Base-by-base conservation (phyloP, 2,113 vertebrate genomes). In the Poeciliopsis retropinna region DNA sequence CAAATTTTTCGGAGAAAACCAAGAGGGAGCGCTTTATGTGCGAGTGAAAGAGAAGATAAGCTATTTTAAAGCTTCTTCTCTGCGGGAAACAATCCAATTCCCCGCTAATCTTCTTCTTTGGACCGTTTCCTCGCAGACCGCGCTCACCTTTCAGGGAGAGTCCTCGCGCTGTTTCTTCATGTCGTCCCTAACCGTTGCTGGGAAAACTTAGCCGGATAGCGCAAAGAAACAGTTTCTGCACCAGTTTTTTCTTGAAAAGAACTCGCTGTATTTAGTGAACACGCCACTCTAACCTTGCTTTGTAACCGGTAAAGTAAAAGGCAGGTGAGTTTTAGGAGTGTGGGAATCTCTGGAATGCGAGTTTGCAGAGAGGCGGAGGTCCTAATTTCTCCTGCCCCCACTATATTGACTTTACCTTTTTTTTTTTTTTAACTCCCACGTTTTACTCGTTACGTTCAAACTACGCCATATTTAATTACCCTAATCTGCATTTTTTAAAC, bases 321-420 rank as follows among this genome's bases (percentile, higher is more conserved):
- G 91, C 96, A 97, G 96, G 95, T 97, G 95, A 94, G 91, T 60
- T 90, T 60, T 90, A 64, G 30, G 71, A 83, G 89, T 92, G 86
- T 84, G 91, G 94, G 95, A 95, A 96, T 96, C 91, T 83, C 31
- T 85, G 92, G 95, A 95, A 96, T 96, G 95, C 90, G 86, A 86
- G 90, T 88, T 91, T 85, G 87, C 77, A 62, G 51, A 79, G 92
- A 89, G 85, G 75, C 71, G 89, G 85, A 73, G 87, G 83, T 70
- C 72, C 81, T 80, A 72, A 63, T 72, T 75, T 69, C 47, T 54
- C 72, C n/a, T 54, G 47, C 71, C 66, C 83, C 78, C 68, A 73
- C 54, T 69, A 79, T 75, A 88, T 75, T 76, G 83, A 67, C 75
- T 79, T 78, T 72, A 87, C 82, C 82, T 89, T 88, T 87, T 79